These are phyloP conservation scores for Philopotamus ludificatus DNA, from an alignment of 1,140 invertebrate genomes.

Conservation along the genomic window DNA sequence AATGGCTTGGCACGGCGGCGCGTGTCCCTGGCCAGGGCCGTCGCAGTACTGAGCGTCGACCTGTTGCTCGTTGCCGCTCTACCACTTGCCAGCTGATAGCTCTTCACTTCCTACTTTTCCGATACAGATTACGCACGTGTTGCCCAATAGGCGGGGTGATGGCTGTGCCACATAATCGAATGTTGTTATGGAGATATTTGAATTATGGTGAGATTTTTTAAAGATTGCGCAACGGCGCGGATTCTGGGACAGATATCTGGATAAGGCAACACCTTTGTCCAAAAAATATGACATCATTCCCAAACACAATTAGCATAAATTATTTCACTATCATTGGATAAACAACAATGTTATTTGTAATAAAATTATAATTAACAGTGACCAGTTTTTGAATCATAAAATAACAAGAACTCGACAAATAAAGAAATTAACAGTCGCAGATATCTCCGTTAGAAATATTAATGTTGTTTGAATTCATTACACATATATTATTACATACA, in stretches of 20 bases:
- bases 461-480: too few species aligned
- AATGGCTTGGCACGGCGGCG: slow-evolving; percentile 1
- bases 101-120: not conserved
- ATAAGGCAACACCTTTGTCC: not conserved
- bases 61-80: not conserved
- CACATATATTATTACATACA: too few species aligned
- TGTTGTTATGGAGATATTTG: not conserved
- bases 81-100: not conserved
- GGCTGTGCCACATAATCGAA: not conserved
- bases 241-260: too few species aligned
- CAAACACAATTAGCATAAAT: too few species aligned
- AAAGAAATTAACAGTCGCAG: too few species aligned
- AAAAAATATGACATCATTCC: not conserved
- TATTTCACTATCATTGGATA: too few species aligned
- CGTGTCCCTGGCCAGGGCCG: slow-evolving; percentile 14
- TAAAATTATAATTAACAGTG: too few species aligned
- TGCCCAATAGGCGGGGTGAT: not conserved
- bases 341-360: too few species aligned
- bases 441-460: too few species aligned
- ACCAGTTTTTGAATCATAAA: too few species aligned
- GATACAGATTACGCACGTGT: not conserved
- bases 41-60: slow-evolving; percentile 5
- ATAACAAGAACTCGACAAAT: too few species aligned
- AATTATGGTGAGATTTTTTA: not conserved
- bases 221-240: not conserved